Base-by-base conservation (phyloP, 2,888 invertebrate genomes). In the Dorcus hopei region DNA sequence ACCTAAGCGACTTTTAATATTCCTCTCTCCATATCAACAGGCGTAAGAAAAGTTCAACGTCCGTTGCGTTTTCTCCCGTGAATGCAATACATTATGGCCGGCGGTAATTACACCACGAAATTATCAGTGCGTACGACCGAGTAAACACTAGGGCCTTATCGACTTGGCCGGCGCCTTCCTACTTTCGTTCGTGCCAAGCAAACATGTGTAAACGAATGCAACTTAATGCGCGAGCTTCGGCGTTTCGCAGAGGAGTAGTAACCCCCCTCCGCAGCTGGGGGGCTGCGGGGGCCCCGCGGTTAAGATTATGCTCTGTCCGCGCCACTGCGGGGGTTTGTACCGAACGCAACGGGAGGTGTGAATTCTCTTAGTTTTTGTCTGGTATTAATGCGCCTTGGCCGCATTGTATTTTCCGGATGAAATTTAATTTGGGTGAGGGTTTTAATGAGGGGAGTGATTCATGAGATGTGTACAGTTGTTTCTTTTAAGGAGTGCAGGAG, bases 331-430 rank as follows among this genome's bases (percentile, higher is more conserved):
- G 58, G 49, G 61, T 47, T 59, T 59, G 58, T 59, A 59, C 63
- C 63, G 57, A 45, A 49, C 65, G 54, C 66, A 55, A 45, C 63
- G 54, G 66, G 66, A 66, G 66, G 66, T 65, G 66, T 65, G 66
- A 66, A 64, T 58, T 56, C 62, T 62, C 58, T 64, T 56, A 58
- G 64, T 59, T 64, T 62, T 62, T 60, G 49, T 53, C 55, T 50
- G 56, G 49, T 59, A 59, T 52, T 59, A 59, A 59, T 59, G 52
- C 50, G 45, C 53, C 26, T 33, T 33, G 26, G 26, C 23, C 39
- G 51, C 52, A 56, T 48, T 45, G 55, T 45, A 45, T 45, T 19
- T 45, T 45, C 45, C 16, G 14, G 14, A 38, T 38, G 56, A 49
- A 56, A 59, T 59, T 56, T 52, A 59, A 56, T 59, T 49, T 43